A percentile compares a stretch with the other conserved stretches of the same genome.
Conservation (phyloP, 2,888 invertebrate genomes). For the Ernsta delagoae region DNA sequence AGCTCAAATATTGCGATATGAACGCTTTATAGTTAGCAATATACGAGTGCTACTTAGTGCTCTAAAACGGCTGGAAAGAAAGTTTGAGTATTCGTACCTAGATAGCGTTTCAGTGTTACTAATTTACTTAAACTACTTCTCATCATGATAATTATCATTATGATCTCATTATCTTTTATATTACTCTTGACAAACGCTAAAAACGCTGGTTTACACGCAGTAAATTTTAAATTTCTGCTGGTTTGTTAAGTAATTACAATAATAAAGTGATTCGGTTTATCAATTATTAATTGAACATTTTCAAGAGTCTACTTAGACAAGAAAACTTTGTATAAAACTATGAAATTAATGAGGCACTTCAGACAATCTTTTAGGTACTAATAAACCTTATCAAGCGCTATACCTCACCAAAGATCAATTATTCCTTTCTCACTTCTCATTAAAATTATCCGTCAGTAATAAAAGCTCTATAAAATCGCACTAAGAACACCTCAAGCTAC, state of each 20-base stretch:
- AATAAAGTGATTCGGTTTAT: background rate
- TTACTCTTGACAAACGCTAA: too few relatives aligned
- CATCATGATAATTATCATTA: too few relatives aligned
- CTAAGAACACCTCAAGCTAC: slow-evolving; percentile 72
- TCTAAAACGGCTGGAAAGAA: too few relatives aligned
- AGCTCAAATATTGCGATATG: slow-evolving; percentile 2
- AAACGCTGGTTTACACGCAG: too few relatives aligned
- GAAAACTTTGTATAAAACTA: background rate
- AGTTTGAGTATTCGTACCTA: too few relatives aligned
- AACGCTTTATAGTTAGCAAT: background rate
- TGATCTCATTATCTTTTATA: too few relatives aligned
- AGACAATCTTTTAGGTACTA: slow-evolving; percentile 33
- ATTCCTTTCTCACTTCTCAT: slow-evolving; percentile 49
- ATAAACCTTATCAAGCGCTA: slow-evolving; percentile 55
- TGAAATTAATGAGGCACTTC: background rate
- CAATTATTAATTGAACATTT: background rate
- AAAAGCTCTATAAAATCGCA: slow-evolving; percentile 67
- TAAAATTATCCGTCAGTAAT: slow-evolving; percentile 64
- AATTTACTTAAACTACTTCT: too few relatives aligned
- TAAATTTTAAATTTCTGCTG: too few relatives aligned
- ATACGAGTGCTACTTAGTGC: background rate
- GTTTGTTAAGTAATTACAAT: too few relatives aligned
- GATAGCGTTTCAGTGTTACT: too few relatives aligned
- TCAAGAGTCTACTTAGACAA: background rate
- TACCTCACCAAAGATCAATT: slow-evolving; percentile 44